Conservation (phyloP, 2,113 vertebrate genomes). For the Eleginops maclovinus region DNA sequence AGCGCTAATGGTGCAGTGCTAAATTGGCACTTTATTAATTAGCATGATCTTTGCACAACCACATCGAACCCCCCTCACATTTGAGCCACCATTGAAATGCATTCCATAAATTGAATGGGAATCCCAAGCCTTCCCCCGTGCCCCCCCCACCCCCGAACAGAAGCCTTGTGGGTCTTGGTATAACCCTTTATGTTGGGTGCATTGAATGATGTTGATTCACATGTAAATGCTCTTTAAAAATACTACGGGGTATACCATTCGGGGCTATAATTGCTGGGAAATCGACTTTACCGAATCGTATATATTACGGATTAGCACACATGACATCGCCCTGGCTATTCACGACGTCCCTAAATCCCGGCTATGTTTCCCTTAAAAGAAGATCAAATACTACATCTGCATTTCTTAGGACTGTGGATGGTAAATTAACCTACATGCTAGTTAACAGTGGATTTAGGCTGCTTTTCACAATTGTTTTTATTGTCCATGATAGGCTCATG, state of each 20-base stretch:
- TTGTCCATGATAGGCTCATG: constrained; percentile 36
- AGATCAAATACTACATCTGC: constrained; percentile 57
- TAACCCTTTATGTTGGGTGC: constrained; percentile 58
- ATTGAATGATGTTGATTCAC: constrained; percentile 75
- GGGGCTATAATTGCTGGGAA: constrained; percentile 70
- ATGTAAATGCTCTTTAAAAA: constrained; percentile 81
- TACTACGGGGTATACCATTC: constrained; percentile 46
- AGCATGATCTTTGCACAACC: constrained; percentile 53
- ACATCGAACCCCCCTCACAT: constrained; percentile 34
- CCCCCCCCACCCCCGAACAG: not conserved
- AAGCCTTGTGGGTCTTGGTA: constrained; percentile 44
- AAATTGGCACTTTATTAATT: constrained; percentile 68
- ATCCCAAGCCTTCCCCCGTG: not conserved
- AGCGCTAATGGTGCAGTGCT: constrained; percentile 46
- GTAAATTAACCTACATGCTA: constrained; percentile 68
- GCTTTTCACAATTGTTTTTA: constrained; percentile 45
- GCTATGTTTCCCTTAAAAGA: constrained; percentile 42
- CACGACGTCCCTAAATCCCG: constrained; percentile 35
- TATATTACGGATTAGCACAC: constrained; percentile 67
- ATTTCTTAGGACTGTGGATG: constrained; percentile 62
- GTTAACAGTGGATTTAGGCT: constrained; percentile 63
- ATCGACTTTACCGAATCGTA: constrained; percentile 57
- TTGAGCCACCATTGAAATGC: constrained; percentile 65
- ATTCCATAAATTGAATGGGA: constrained; percentile 58
- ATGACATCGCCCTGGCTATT: constrained; percentile 57